A percentile compares a stretch with the other conserved stretches of the same genome.
Evolutionary conservation across 2,888 invertebrate genomes (phyloP).

Genomic region (Pristionchus entomophagus): DNA sequence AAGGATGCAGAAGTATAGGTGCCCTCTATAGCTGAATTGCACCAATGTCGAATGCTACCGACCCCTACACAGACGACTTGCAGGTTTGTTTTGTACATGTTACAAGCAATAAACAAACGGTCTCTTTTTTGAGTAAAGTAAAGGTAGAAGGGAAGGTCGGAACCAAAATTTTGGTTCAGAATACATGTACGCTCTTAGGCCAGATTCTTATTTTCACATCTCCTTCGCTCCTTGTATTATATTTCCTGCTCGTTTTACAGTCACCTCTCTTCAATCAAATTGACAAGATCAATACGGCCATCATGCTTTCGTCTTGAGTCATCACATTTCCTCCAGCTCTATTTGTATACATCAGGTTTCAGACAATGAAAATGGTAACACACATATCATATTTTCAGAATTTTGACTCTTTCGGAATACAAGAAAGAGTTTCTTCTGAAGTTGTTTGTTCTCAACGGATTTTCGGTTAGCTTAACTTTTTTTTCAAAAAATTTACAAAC

Average conservation of each 20-base stretch:
- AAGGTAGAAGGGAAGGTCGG: too few relatives aligned
- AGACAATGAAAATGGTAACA: not conserved
- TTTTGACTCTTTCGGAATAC: not conserved
- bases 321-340: conserved; percentile 10
- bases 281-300: not conserved
- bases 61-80: too few relatives aligned
- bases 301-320: not conserved
- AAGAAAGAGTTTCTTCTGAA: not conserved
- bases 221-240: too few relatives aligned
- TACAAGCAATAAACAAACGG: too few relatives aligned
- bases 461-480: not conserved
- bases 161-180: too few relatives aligned
- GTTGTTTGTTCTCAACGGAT: not conserved
- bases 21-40: too few relatives aligned
- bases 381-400: not conserved
- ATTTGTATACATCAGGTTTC: not conserved
- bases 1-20: not conserved
- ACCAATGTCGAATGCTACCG: too few relatives aligned
- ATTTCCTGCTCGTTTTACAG: too few relatives aligned
- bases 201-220: too few relatives aligned
- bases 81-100: too few relatives aligned
- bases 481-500: not conserved
- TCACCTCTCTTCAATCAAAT: not conserved
- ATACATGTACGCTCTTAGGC: too few relatives aligned
- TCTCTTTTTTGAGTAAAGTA: too few relatives aligned